phyloP scores from a whole-genome alignment of 2,797 vertebrate species.

The Coregonus sp. region DNA sequence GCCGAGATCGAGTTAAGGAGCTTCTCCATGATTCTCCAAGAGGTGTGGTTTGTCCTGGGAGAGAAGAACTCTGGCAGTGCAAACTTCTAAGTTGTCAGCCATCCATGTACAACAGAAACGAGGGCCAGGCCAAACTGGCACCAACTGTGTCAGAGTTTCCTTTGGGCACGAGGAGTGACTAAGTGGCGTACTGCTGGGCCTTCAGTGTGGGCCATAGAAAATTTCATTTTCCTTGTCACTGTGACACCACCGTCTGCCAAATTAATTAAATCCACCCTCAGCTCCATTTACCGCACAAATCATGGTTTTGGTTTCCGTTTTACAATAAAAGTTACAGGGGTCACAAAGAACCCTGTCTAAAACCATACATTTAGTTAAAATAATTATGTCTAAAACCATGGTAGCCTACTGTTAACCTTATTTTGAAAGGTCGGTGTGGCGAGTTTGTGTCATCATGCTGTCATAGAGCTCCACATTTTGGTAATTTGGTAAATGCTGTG shows the following conservation, averaged over 20 bases:
- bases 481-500: too few species aligned
- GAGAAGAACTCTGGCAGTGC: background rate
- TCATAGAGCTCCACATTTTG: too few species aligned
- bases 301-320: conserved; percentile 25
- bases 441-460: too few species aligned
- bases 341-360: conserved; percentile 17
- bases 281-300: conserved; percentile 22
- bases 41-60: too few species aligned
- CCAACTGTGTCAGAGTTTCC: conserved; percentile 1
- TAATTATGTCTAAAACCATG: background rate
- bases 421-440: background rate
- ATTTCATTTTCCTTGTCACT: background rate
- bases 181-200: background rate
- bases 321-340: conserved; percentile 12
- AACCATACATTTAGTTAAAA: background rate
- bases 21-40: too few species aligned
- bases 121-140: background rate
- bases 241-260: background rate
- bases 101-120: background rate
- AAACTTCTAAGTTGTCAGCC: background rate
- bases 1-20: background rate
- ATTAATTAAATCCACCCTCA: background rate
- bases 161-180: background rate
- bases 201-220: background rate
- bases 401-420: background rate